These are phyloP conservation scores for Tenualosa thibaudeaui DNA, from an alignment of 2,797 vertebrate genomes.

Conservation along the genomic window DNA sequence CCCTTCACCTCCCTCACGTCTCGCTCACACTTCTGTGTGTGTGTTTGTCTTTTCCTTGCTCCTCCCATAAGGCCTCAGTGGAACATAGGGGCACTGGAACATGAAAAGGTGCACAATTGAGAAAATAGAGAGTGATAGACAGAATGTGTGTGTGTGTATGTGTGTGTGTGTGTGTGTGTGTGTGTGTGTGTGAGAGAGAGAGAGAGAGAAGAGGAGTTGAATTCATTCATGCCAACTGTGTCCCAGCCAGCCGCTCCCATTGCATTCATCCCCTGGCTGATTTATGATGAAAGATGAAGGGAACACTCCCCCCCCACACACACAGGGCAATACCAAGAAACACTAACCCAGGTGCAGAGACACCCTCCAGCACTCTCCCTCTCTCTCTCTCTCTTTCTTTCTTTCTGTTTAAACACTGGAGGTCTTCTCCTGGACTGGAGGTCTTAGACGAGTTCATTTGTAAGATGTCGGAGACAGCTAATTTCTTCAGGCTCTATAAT, in stretches of 20 bases:
- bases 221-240: slow-evolving; percentile 56
- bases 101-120: neutral
- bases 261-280: slow-evolving; percentile 60
- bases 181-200: slow-evolving; percentile 34
- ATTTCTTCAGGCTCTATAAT: slow-evolving; percentile 57
- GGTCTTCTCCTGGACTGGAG: slow-evolving; percentile 27
- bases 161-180: slow-evolving; percentile 15
- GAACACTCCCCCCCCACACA: slow-evolving; percentile 45
- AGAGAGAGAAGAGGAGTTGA: slow-evolving; percentile 27
- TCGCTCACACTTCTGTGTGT: too few relatives aligned
- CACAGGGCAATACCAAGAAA: neutral
- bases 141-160: neutral
- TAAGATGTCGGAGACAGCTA: slow-evolving; percentile 67
- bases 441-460: slow-evolving; percentile 60
- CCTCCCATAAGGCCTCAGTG: neutral
- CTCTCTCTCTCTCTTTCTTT: neutral
- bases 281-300: slow-evolving; percentile 74
- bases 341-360: slow-evolving; percentile 72
- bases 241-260: slow-evolving; percentile 62
- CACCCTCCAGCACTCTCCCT: slow-evolving; percentile 7
- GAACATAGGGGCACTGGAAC: neutral
- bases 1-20: too few relatives aligned
- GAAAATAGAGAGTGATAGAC: slow-evolving; percentile 15
- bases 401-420: slow-evolving; percentile 33
- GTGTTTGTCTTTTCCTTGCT: neutral